phyloP scores from a whole-genome alignment of 2,797 vertebrate genomes.

The Acanthurus tractus region DNA sequence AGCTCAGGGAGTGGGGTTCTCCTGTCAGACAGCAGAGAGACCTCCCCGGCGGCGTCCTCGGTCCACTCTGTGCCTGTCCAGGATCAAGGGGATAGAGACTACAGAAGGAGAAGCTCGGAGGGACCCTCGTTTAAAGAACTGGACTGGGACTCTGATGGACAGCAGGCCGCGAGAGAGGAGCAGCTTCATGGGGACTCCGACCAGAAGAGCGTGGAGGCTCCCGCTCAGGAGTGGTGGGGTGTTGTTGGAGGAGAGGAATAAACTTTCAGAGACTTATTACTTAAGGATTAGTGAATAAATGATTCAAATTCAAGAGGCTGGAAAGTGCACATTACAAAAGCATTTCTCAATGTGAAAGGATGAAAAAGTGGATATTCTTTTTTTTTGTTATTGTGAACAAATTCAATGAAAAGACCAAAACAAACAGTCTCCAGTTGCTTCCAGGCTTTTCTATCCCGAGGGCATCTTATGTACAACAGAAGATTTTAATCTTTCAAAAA shows the following conservation, averaged over 20 bases:
- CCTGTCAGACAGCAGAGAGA: constrained; percentile 89
- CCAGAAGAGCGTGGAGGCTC: constrained; percentile 72
- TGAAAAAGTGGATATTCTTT: not conserved
- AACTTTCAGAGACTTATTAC: constrained; percentile 27
- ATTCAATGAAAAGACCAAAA: constrained; percentile 34
- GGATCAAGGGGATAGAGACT: constrained; percentile 77
- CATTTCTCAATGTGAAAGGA: not conserved
- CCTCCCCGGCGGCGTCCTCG: constrained; percentile 83
- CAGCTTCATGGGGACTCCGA: constrained; percentile 28
- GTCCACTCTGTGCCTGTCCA: constrained; percentile 56
- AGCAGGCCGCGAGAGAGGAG: constrained; percentile 69
- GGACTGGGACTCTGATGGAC: constrained; percentile 81
- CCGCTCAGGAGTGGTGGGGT: constrained; percentile 71
- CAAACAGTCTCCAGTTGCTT: not conserved
- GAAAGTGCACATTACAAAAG: not conserved
- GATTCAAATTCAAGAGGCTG: not conserved
- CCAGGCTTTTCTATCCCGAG: too few relatives aligned
- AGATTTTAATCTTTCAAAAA: not conserved
- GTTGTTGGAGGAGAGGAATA: constrained; percentile 84
- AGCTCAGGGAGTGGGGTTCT: constrained; percentile 89
- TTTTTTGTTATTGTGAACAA: constrained; percentile 8
- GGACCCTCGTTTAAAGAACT: constrained; percentile 89
- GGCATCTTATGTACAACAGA: not conserved
- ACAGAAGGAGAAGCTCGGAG: constrained; percentile 85
- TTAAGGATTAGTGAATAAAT: constrained; percentile 8